Base-by-base conservation (phyloP, 2,888 invertebrate genomes). In the Aspidapion aeneum region DNA sequence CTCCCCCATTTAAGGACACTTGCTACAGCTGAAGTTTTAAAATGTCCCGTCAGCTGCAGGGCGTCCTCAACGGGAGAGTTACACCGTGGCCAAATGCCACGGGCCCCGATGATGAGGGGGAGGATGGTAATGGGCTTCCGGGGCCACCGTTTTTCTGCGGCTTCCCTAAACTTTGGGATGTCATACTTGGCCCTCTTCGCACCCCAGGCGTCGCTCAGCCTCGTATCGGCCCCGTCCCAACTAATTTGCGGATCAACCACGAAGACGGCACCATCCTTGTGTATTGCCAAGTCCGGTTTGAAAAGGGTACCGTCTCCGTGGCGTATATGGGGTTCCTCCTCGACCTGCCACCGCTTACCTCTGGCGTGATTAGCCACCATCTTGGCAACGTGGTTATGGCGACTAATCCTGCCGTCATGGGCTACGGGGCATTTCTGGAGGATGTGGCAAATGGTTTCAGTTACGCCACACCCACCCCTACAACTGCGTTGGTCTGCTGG, bases 51-150 rank as follows among this genome's bases (percentile, higher is more conserved):
- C 1, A 69, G n/a, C 1, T 21, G 17, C 17, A 69, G 57, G 1
- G 1, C 12, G 3, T 55, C 60, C 16, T 64, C 63, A 3, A 57
- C 18, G 0, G 49, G 19, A 0, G 55, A n/a, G 52, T 71, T 72
- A 19, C 52, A 48, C 1, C 63, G 21, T 9, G 70, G 69, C 73
- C 72, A 73, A 7, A 70, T 64, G 0, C 73, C 71, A 5, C 71
- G 55, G 9, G 71, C 70, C 1, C 72, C 71, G 12, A 72, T 59
- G 50, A 70, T 68, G 0, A 71, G n/a, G n/a, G n/a, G n/a, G n/a
- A n/a, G n/a, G n/a, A n/a, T n/a, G n/a, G n/a, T n/a, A n/a, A n/a
- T n/a, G 7, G 1, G 16, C 9, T 62, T 62, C 0, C 59, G 65
- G 0, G 70, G 69, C 68, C 70, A 69, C 7, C 61, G 49, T 1